Evolutionary conservation across 1,140 invertebrate species (phyloP).

Genomic region (Heterodera carotae): DNA sequence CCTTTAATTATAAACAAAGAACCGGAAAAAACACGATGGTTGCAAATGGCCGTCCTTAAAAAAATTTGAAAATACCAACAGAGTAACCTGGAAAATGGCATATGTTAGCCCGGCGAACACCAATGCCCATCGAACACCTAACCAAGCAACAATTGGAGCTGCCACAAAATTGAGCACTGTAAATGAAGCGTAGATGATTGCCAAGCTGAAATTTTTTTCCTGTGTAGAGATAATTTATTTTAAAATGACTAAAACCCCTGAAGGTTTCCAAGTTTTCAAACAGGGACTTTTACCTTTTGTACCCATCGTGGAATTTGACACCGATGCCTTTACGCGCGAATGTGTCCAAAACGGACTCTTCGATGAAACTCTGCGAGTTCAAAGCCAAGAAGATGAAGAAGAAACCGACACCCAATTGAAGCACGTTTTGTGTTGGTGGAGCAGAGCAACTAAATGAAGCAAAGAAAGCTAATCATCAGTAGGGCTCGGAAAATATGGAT

Average conservation of each 20-base stretch:
- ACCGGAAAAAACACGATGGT: too few species aligned
- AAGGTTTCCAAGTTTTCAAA: neutral
- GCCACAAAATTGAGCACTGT: slow-evolving; percentile 55
- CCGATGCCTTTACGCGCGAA: slow-evolving; percentile 11
- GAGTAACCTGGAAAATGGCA: slow-evolving; percentile 42
- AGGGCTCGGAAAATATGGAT: too few species aligned
- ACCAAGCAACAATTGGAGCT: slow-evolving; percentile 45
- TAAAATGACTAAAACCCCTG: neutral
- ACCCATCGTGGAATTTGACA: slow-evolving; percentile 46
- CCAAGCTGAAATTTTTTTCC: slow-evolving; percentile 1
- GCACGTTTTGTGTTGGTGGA: slow-evolving; percentile 46
- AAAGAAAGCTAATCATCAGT: neutral
- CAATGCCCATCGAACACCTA: slow-evolving; percentile 12
- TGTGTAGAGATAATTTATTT: neutral
- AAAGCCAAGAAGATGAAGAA: slow-evolving; percentile 57
- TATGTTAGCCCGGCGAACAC: slow-evolving; percentile 47
- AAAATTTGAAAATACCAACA: neutral
- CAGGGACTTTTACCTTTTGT: slow-evolving; percentile 18
- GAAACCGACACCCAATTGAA: slow-evolving; percentile 54
- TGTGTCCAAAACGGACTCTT: slow-evolving; percentile 46
- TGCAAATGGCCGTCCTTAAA: too few species aligned
- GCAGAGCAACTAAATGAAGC: neutral
- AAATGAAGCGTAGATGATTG: slow-evolving; percentile 39
- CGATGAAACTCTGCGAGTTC: slow-evolving; percentile 52
- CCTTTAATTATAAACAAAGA: too few species aligned